Evolutionary conservation across 2,888 invertebrate genomes (phyloP), one percentile per base, ranked within the genome.

Genomic region (Ophion costatus): DNA sequence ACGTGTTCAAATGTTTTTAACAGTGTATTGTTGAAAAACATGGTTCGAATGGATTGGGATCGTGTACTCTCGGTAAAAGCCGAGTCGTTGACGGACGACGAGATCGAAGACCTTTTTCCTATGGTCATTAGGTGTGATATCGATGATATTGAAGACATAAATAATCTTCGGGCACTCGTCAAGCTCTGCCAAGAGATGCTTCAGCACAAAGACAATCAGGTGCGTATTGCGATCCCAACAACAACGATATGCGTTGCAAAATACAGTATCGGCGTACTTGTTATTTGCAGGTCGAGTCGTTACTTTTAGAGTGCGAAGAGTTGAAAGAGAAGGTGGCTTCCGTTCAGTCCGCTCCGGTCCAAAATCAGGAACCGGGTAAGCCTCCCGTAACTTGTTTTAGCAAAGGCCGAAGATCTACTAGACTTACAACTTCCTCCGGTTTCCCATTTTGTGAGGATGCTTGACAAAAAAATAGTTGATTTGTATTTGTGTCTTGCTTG

Each of bases 151-250:
- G 94, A 95, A 89, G 95, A 95, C 89, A 93, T 95, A 84, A 93
- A 95, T 33, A 95, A 95, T 90, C 94, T 95, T 74, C 94, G 95
- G 91, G 94, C 94, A 6, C 92, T 96, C 29, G 95, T 96, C 89
- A 94, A 95, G 90, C 92, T 96, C 3, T 94, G 95, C n/a, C 96
- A 96, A 91, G 96, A 96, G 93, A 95, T 96, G 89, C 91, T 96
- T 69, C 96, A 96, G 90, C 95, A 95, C 88, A 96, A 96, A 94
- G 95, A 95, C 84, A 96, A 96, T 93, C 96, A 96, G 95, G 96
- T 96, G 94, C 89, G 86, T 84, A 63, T 67, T 5, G 17, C 51
- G 4, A 51, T 5, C 2, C 29, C 29, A 4, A 29, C 29, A 29
- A 51, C 4, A 51, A 51, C 14, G 3, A 17, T 51, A 14, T 4